Conservation (phyloP, 2,888 invertebrate genomes). For the Ophion ventricosus region DNA sequence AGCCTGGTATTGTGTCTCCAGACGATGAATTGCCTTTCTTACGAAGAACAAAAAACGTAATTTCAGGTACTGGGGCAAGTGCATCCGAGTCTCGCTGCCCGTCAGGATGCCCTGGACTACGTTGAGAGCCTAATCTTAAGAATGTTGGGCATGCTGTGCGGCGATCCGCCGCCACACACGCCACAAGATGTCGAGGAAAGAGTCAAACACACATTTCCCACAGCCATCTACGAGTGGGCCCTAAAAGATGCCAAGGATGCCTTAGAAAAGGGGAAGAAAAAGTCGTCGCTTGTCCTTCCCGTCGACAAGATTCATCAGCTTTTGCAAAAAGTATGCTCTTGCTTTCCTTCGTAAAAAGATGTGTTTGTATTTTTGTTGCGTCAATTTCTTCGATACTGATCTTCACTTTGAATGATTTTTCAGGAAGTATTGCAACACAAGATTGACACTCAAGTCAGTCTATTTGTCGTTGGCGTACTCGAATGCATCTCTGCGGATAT, state of each 20-base stretch:
- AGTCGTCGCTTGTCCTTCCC: constrained; percentile 90
- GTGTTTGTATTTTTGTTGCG: background rate
- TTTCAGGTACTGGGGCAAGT: constrained; percentile 94
- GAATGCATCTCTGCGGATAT: constrained; percentile 98
- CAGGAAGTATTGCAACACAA: constrained; percentile 94
- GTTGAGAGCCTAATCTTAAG: constrained; percentile 96
- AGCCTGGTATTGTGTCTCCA: background rate
- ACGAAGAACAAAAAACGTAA: background rate
- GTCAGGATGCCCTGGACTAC: constrained; percentile 95
- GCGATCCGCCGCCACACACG: constrained; percentile 92
- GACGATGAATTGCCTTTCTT: background rate
- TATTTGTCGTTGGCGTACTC: constrained; percentile 95
- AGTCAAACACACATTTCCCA: constrained; percentile 96
- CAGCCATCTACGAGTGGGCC: constrained; percentile 97
- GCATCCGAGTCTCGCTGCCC: constrained; percentile 93
- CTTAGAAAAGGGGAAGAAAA: constrained; percentile 91
- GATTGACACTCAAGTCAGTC: constrained; percentile 93
- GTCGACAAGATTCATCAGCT: constrained; percentile 95
- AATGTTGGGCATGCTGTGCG: constrained; percentile 94
- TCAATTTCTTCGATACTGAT: background rate
- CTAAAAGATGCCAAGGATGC: constrained; percentile 94
- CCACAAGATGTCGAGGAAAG: constrained; percentile 95
- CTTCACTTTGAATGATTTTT: constrained; percentile 58
- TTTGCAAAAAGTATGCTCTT: constrained; percentile 88
- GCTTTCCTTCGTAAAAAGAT: background rate